Conservation (phyloP, 2,797 vertebrate genomes). For the Mormyrops attenuatus region DNA sequence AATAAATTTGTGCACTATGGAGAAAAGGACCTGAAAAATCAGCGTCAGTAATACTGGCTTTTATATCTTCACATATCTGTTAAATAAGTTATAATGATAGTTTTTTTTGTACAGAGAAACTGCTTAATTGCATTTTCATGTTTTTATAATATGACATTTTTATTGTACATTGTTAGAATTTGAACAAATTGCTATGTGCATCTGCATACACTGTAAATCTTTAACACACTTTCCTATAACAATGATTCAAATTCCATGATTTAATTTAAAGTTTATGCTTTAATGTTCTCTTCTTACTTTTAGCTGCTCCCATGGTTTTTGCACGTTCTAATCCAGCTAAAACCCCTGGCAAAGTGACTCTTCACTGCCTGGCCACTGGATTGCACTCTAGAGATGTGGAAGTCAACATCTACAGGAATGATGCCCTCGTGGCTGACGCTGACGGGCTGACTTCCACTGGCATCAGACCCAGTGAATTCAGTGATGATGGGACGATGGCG, state of each 20-base stretch:
- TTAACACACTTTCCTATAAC: not conserved
- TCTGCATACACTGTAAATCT: not conserved
- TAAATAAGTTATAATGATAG: not conserved
- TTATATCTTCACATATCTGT: not conserved
- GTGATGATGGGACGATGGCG: conserved; percentile 6
- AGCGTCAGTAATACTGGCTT: conserved; percentile 26
- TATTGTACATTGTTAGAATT: not conserved
- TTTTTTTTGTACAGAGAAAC: not conserved
- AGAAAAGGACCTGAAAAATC: fast-evolving
- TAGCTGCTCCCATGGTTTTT: conserved; percentile 30
- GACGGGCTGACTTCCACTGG: not conserved
- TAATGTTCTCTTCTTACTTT: not conserved
- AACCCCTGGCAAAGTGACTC: not conserved
- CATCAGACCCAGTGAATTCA: conserved; percentile 40
- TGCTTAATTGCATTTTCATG: not conserved
- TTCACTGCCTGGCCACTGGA: not conserved
- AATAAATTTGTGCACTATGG: conserved; percentile 25
- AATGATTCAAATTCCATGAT: not conserved
- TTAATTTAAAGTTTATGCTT: not conserved
- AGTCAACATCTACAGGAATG: conserved; percentile 33
- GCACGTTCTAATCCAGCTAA: not conserved
- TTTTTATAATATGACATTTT: not conserved
- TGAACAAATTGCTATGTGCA: not conserved
- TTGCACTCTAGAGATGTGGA: conserved; percentile 19
- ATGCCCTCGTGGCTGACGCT: fast-evolving